Evolutionary conservation across 2,888 invertebrate genomes (phyloP), one percentile per base, ranked within the genome.

Genomic region (Rhingia campestris): DNA sequence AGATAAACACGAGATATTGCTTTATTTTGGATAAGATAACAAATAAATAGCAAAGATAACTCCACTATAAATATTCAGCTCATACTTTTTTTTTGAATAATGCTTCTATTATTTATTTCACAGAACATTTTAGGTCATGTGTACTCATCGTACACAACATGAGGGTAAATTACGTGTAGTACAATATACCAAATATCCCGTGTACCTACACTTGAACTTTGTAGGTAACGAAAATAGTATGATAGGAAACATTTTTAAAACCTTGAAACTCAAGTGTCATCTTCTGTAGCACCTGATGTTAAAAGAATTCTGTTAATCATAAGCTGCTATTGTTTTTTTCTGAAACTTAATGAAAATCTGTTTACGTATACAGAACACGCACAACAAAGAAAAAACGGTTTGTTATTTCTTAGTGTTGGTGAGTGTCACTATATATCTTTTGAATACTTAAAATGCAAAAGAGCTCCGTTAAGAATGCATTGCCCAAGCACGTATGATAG

Each of bases 391-490:
- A 59, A 5, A 45, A 63, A 54, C 35, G 6, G 45, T 64, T 56
- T 37, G 9, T 54, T 14, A 32, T 47, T 39, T 14, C n/a, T 54
- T 37, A n/a, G 69, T 39, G 37, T 69, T 58, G 35, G 49, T 49
- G 37, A 47, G 14, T 54, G 4, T 64, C 9, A 14, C 2, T 54
- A 32, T 45, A 32, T 47, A 37, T 54, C 35, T 54, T 37, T 32
- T 22, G 73, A 63, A 73, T 63, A 72, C 30, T 7, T 58, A 72
- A 51, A 41, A n/a, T 41, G 30, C 35, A 30, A 49, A 43, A 51
- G 72, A 72, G 53, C 61, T 72, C 9, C n/a, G 43, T 12, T 43
- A 35, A 54, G 53, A 72, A 72, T 49, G 69, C 69, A 69, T 61
- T 53, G 43, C 53, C 41, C 37, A 61, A 63, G 61, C 72, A 61